Percentiles rank a stretch among this genome's conserved stretches.
Evolutionary conservation across 1,140 invertebrate genomes (phyloP).

Genomic region (Pygmarrhopalites habei): DNA sequence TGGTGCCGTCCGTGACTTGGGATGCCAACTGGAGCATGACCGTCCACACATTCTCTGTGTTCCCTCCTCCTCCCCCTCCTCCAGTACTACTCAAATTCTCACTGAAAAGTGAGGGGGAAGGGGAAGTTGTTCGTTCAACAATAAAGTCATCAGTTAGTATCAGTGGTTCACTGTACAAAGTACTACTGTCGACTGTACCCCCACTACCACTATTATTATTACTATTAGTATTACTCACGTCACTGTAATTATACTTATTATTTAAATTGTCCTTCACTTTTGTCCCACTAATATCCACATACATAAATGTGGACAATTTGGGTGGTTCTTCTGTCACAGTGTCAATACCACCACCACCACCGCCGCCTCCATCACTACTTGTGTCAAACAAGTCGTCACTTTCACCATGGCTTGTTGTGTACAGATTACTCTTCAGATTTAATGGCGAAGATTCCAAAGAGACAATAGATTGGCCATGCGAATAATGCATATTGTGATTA

Average conservation of each 20-base stretch:
- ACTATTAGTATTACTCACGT: neutral
- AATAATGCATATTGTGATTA: conserved; percentile 30
- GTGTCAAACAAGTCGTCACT: no score
- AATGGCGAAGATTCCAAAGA: conserved; percentile 37
- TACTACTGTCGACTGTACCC: neutral
- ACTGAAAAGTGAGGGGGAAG: conserved; percentile 3
- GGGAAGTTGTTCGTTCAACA: neutral
- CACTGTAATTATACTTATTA: conserved; percentile 1
- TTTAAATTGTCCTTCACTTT: conserved; percentile 9
- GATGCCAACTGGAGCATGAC: conserved; percentile 31
- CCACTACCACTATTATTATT: neutral
- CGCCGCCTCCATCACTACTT: neutral
- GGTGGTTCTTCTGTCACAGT: conserved; percentile 24
- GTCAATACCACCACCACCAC: neutral
- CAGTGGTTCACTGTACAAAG: no score
- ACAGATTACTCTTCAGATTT: neutral
- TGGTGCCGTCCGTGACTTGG: conserved; percentile 1
- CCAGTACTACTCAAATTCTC: conserved; percentile 19
- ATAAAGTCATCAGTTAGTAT: neutral
- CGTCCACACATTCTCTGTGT: conserved; percentile 33
- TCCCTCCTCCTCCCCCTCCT: neutral
- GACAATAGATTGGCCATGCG: conserved; percentile 35
- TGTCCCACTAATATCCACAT: conserved; percentile 14
- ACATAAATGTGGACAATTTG: conserved; percentile 35
- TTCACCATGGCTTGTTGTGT: conserved; percentile 4